Conservation (phyloP, 1,140 invertebrate genomes). For the Pseudachorutes palmiensis region DNA sequence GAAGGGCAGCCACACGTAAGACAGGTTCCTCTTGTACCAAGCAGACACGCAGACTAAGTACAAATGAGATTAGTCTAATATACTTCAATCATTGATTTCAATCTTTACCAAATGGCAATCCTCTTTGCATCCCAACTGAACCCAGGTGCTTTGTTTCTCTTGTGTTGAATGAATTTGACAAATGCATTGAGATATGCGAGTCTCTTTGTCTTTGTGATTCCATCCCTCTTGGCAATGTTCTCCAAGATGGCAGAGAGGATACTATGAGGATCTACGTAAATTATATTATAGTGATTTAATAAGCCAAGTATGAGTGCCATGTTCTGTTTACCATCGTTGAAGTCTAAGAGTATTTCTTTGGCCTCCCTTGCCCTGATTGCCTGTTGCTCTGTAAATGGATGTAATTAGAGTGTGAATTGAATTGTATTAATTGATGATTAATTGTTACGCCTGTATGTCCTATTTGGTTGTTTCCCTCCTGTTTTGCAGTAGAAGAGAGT, state of each 20-base stretch:
- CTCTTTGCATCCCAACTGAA: slow-evolving; percentile 62
- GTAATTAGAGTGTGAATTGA: background rate
- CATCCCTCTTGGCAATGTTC: slow-evolving; percentile 47
- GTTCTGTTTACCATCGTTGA: slow-evolving; percentile 20
- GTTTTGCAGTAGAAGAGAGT: too few species aligned
- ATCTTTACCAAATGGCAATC: slow-evolving; percentile 75
- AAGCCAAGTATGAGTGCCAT: background rate
- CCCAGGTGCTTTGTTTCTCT: slow-evolving; percentile 38
- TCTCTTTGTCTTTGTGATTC: slow-evolving; percentile 57
- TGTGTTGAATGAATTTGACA: slow-evolving; percentile 64
- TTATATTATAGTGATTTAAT: too few species aligned
- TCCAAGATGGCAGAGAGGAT: slow-evolving; percentile 44
- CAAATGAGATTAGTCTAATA: too few species aligned
- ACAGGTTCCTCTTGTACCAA: slow-evolving; percentile 77
- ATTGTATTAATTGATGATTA: background rate
- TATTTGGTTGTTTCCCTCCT: too few species aligned
- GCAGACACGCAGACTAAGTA: slow-evolving; percentile 66
- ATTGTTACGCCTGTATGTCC: too few species aligned
- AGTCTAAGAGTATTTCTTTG: slow-evolving; percentile 27
- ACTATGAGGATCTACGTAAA: slow-evolving; percentile 23
- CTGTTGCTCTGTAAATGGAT: background rate
- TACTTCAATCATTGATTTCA: too few species aligned
- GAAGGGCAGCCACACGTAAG: slow-evolving; percentile 74
- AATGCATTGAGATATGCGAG: slow-evolving; percentile 72
- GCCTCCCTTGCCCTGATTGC: background rate